Base-by-base conservation (phyloP, 2,113 vertebrate species). In the Dasyornis broadbenti region DNA sequence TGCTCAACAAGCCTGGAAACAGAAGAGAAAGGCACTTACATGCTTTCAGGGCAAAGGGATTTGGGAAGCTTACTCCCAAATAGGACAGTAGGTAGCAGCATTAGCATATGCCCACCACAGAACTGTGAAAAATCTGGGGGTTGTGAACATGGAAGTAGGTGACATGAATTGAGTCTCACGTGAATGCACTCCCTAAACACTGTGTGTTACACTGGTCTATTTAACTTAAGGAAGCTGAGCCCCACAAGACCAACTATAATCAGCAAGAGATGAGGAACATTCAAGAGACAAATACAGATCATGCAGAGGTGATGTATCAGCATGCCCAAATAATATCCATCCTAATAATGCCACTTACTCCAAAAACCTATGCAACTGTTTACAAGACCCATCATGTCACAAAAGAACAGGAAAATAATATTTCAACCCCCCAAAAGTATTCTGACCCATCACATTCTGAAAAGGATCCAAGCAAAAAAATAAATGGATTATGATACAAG, bases 401-500 rank as follows among this genome's bases (percentile, higher is more conserved):
- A 94, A 76, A 94, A 84, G 81, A 96, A 95, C 35, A 84, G 89
- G 78, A 97, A 98, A 96, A 90, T 85, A 92, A 97, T 98, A 97
- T 96, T 98, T 97, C 97, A 98, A 95, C 82, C 39, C 49, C 65
- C 49, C 27, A 94, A 73, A 98, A 98, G 63, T 98, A 98, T n/a
- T n/a, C n/a, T n/a, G n/a, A 97, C 76, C 86, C 84, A 77, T 97
- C 96, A 93, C 70, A 95, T 86, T 95, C 83, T 83, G 59, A 91
- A 94, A 72, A 89, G 63, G 81, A 91, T 70, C 37, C 57, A 94
- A 57, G 82, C 15, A 87, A 91, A 86, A 89, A 95, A 94, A 13
- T 18, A 94, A 95, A 91, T 54, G 53, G 70, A 85, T 94, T 97
- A 96, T 84, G 78, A 89, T 83, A 93, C 72, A 97, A 83, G 90